Evolutionary conservation across 2,113 vertebrate species (phyloP).

Genomic region (Delphinapterus leucas): DNA sequence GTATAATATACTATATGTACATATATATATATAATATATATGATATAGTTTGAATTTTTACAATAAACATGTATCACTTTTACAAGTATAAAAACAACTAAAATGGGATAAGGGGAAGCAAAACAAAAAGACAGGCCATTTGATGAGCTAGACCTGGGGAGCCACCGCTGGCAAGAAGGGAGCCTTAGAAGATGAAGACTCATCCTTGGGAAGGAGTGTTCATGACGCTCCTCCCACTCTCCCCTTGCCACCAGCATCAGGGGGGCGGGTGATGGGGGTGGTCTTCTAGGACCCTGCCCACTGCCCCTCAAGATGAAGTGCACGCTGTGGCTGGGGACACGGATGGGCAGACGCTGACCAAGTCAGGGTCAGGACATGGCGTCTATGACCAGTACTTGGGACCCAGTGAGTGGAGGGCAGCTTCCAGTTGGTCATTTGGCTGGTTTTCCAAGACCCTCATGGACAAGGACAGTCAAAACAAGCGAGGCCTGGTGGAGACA

Average conservation of each 20-base stretch:
- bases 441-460: not conserved
- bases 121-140: not conserved
- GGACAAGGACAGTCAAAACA: not conserved
- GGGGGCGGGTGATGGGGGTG: not conserved
- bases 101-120: not conserved
- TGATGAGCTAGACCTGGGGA: not conserved
- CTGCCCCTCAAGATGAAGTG: not conserved
- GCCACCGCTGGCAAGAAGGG: not conserved
- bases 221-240: not conserved
- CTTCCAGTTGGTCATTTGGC: not conserved
- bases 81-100: not conserved
- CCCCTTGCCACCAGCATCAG: no score
- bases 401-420: not conserved
- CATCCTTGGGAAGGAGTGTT: not conserved
- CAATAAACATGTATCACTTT: not conserved
- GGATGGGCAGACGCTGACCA: not conserved
- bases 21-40: no score
- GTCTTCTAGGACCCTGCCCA: not conserved
- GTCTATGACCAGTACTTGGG: not conserved
- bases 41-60: not conserved
- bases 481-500: not conserved
- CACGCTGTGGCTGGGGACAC: not conserved
- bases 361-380: not conserved
- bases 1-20: not conserved
- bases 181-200: not conserved